Percentiles rank a stretch among this genome's conserved stretches.
Evolutionary conservation across 1,140 invertebrate genomes (phyloP).

Genomic region (Bradysia coprophila): DNA sequence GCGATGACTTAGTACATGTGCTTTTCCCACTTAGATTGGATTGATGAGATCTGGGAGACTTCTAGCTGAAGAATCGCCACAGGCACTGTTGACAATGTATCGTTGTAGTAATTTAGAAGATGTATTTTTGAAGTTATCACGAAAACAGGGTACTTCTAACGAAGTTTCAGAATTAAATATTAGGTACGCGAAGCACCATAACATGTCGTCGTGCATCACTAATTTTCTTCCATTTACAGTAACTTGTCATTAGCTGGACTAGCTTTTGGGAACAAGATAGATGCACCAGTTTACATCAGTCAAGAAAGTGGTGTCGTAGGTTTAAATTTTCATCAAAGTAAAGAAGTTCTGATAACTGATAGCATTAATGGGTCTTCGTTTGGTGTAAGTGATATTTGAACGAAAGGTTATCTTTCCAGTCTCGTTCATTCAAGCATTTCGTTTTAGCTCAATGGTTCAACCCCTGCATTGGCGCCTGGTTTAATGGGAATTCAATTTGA

Average conservation of each 20-base stretch:
- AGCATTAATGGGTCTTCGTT: conserved; percentile 41
- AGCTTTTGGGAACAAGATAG: conserved; percentile 55
- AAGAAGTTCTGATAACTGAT: conserved; percentile 65
- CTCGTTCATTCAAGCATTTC: not conserved
- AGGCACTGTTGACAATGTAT: conserved; percentile 63
- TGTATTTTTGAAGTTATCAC: conserved; percentile 79
- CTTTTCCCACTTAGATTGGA: conserved; percentile 51
- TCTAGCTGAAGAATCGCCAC: conserved; percentile 81
- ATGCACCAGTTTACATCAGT: conserved; percentile 61
- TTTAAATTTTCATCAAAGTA: conserved; percentile 74
- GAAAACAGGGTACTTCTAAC: conserved; percentile 30
- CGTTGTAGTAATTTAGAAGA: conserved; percentile 73
- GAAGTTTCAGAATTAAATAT: conserved; percentile 21
- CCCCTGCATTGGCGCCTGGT: not conserved
- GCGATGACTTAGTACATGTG: no score
- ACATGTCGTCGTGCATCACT: not conserved
- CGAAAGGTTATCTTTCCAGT: not conserved
- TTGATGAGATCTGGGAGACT: conserved; percentile 83
- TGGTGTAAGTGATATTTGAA: conserved; percentile 19
- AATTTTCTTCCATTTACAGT: conserved; percentile 14
- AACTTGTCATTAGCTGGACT: conserved; percentile 60
- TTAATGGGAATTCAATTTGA: conserved; percentile 3
- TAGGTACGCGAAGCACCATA: conserved; percentile 9
- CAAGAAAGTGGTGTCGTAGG: conserved; percentile 71
- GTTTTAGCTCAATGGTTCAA: conserved; percentile 3